A percentile compares a stretch with the other conserved stretches of the same genome.
Conservation (phyloP, 2,888 invertebrate genomes). For the Hypena proboscidalis region DNA sequence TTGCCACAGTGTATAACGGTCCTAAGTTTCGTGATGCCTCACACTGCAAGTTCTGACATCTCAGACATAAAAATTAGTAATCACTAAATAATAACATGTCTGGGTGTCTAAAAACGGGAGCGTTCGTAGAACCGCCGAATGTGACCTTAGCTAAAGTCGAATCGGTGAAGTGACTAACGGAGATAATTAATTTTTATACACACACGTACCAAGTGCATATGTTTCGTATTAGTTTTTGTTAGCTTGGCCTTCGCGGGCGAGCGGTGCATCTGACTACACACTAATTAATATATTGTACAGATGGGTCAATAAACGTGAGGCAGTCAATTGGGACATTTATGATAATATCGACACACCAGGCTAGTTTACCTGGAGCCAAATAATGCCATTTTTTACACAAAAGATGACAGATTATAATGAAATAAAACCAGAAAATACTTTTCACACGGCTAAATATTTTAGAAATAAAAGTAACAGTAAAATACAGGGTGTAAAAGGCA, state of each 20-base stretch:
- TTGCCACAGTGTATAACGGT: constrained; percentile 30
- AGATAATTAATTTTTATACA: constrained; percentile 45
- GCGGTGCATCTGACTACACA: constrained; percentile 16
- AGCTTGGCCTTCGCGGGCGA: constrained; percentile 30
- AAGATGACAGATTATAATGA: too few relatives aligned
- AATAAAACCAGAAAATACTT: too few relatives aligned
- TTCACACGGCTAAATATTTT: too few relatives aligned
- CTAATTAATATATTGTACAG: not conserved
- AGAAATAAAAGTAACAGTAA: too few relatives aligned
- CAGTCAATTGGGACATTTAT: too few relatives aligned
- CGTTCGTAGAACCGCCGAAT: constrained; percentile 66
- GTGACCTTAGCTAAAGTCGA: constrained; percentile 67
- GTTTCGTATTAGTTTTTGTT: constrained; percentile 34
- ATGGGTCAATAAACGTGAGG: too few relatives aligned
- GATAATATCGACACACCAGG: too few relatives aligned
- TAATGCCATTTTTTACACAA: too few relatives aligned
- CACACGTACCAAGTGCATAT: constrained; percentile 21
- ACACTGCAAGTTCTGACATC: constrained; percentile 31
- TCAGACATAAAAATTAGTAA: constrained; percentile 57
- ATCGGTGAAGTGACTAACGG: constrained; percentile 50
- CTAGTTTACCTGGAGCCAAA: too few relatives aligned
- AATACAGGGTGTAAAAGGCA: too few relatives aligned
- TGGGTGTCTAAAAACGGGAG: constrained; percentile 61
- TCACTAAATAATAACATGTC: constrained; percentile 69
- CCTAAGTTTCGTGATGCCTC: constrained; percentile 14